A percentile compares a stretch with the other conserved stretches of the same genome.
Evolutionary conservation across 2,797 vertebrate genomes (phyloP).

Genomic region (Darevskia mixta): DNA sequence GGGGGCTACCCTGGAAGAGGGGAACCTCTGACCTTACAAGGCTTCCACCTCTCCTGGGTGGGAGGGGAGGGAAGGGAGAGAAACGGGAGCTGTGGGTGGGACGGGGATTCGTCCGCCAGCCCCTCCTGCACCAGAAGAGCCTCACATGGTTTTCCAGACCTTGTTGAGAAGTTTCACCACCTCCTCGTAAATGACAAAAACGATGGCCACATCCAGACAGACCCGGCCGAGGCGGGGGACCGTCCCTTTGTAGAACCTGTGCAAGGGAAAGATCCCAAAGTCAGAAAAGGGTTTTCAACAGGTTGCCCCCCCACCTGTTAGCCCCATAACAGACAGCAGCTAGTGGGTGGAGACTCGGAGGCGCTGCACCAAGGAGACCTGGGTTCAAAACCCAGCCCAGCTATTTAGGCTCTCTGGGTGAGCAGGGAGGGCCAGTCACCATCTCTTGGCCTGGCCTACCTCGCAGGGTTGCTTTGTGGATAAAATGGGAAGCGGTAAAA

Average conservation of each 20-base stretch:
- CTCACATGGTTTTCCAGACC: conserved; percentile 75
- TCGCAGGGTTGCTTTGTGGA: no score
- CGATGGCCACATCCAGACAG: conserved; percentile 82
- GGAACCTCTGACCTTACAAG: no score
- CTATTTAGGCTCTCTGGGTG: no score
- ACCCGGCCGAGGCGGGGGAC: conserved; percentile 80
- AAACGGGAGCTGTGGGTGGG: no score
- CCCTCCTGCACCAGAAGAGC: background rate
- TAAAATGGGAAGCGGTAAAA: no score
- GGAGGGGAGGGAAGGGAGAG: background rate
- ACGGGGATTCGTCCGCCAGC: background rate
- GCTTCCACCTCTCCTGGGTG: background rate
- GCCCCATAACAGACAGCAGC: background rate
- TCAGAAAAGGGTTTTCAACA: background rate
- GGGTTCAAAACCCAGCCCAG: background rate
- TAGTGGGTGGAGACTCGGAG: background rate
- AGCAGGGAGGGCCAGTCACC: no score
- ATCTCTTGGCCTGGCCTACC: no score
- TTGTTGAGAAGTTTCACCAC: conserved; percentile 81
- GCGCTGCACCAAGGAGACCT: background rate
- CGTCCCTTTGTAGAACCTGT: conserved; percentile 86
- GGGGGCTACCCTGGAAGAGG: no score
- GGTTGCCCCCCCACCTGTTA: background rate
- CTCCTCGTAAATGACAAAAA: conserved; percentile 84
- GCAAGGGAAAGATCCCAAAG: background rate